Base-by-base conservation (phyloP, 2,113 vertebrate species). In the Nicator chloris region DNA sequence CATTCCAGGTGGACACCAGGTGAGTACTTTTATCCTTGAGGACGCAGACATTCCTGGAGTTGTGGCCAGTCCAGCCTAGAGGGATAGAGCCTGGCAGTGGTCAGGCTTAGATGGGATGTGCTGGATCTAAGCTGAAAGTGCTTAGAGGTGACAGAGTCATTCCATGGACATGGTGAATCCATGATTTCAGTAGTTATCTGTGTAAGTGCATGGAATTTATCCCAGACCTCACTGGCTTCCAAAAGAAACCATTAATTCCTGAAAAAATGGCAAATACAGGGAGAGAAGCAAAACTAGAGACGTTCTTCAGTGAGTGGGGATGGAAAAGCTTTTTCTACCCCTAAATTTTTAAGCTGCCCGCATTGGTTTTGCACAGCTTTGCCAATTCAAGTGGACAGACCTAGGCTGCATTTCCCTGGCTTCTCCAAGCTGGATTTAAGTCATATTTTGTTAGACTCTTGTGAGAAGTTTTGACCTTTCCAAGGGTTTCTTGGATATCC, bases 91-190 rank as follows among this genome's bases (percentile, higher is more conserved):
- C 77, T 37, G 50, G 31, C 19, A 30, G 37, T 15, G 49, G 7
- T 15, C 61, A 37, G 61, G 63, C 16, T 56, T 4, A 16, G 61
- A 4, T 26, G 40, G 50, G 33, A 37, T 16, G 50, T 20, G 26
- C 50, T 56, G 77, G 61, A 20, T 20, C 50, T 6, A 8, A 56
- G 19, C 33, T 35, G 2, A 3, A 27, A 1, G 8, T 45, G 19
- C 33, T 37, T 4, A 3, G n/a, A 1, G 8, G 44, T 4, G 77
- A 33, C 4, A 7, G n/a, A 11, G 16, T 27, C n/a, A 3, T 68
- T 47, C 64, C 78, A 7, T 4, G 63, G 23, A 14, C 11, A 1
- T 2, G 37, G 24, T 8, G 27, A 65, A 9, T 17, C 45, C 42
- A 4, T 7, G 28, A 68, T 56, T 61, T 59, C 69, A 40, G 42